Conservation (phyloP, 2,797 vertebrate genomes). For the Percopsis omiscomaycus region DNA sequence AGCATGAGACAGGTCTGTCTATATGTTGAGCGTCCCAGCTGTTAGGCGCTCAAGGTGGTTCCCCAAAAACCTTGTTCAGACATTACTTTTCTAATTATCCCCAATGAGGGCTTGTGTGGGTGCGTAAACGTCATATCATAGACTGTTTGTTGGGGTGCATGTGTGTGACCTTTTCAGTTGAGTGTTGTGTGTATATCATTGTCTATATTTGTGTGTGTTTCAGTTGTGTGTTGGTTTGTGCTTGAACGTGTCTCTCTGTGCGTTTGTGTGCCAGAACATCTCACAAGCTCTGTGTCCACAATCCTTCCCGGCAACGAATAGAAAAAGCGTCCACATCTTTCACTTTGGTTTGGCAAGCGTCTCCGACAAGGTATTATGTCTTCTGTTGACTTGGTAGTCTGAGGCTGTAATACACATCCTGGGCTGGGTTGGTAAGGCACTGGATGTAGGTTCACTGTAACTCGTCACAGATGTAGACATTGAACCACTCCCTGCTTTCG, state of each 20-base stretch:
- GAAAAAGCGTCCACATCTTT: neutral
- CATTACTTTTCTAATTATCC: constrained; percentile 59
- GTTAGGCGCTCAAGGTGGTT: constrained; percentile 42
- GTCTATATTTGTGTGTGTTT: constrained; percentile 1
- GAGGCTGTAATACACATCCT: constrained; percentile 32
- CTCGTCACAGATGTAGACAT: constrained; percentile 1
- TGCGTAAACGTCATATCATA: neutral
- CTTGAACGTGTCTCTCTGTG: neutral
- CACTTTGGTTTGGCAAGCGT: constrained; percentile 23
- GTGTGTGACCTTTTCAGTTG: neutral
- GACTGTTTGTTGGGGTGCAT: neutral
- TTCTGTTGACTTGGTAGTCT: constrained; percentile 41
- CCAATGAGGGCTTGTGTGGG: constrained; percentile 19
- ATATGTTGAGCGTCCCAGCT: too few relatives aligned
- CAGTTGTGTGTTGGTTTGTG: too few relatives aligned
- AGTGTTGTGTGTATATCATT: neutral
- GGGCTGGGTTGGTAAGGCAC: constrained; percentile 21
- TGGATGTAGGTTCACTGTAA: constrained; percentile 18
- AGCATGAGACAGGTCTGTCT: constrained; percentile 20
- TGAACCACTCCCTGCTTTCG: neutral
- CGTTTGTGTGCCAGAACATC: constrained; percentile 13
- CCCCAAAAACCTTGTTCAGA: constrained; percentile 41
- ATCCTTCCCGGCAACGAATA: constrained; percentile 12
- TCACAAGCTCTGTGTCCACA: constrained; percentile 29
- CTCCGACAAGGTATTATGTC: constrained; percentile 36